Percentiles rank a stretch among this genome's conserved stretches.
These are phyloP conservation scores for Sorex araneus DNA, from an alignment of 2,113 vertebrate genomes.

Conservation along the genomic window DNA sequence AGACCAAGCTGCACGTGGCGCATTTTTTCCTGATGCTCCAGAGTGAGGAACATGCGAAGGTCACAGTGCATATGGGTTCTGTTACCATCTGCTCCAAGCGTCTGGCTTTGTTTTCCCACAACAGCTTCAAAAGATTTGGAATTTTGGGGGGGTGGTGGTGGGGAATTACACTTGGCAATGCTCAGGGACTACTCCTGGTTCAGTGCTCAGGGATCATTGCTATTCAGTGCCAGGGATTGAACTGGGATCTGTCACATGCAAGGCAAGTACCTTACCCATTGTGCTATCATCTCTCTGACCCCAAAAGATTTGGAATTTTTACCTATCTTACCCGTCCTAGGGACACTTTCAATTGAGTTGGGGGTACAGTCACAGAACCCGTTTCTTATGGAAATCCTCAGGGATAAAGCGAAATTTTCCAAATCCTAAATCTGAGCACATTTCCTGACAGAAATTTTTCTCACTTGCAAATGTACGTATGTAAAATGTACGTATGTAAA, in stretches of 20 bases:
- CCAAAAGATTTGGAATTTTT: too few species aligned
- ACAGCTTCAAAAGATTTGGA: conserved; percentile 35
- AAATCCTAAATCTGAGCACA: too few species aligned
- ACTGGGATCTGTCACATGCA: too few species aligned
- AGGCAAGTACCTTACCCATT: too few species aligned
- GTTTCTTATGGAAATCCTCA: not conserved
- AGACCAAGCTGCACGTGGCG: not conserved
- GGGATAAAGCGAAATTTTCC: not conserved
- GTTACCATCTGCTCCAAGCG: conserved; percentile 51
- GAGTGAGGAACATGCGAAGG: conserved; percentile 36
- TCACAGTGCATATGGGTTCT: not conserved
- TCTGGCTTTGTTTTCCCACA: not conserved
- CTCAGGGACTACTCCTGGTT: too few species aligned
- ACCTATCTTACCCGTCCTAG: not conserved
- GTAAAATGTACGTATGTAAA: conserved; percentile 42
- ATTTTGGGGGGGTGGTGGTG: not conserved
- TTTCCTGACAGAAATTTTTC: not conserved
- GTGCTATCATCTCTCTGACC: too few species aligned
- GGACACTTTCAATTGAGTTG: not conserved
- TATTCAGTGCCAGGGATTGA: too few species aligned
- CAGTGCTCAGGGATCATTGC: too few species aligned
- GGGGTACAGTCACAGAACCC: not conserved
- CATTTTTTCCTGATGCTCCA: conserved; percentile 25
- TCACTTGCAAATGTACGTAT: conserved; percentile 37
- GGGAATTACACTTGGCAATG: too few species aligned